Conservation (phyloP, 2,113 vertebrate species). For the Gavia stellata region DNA sequence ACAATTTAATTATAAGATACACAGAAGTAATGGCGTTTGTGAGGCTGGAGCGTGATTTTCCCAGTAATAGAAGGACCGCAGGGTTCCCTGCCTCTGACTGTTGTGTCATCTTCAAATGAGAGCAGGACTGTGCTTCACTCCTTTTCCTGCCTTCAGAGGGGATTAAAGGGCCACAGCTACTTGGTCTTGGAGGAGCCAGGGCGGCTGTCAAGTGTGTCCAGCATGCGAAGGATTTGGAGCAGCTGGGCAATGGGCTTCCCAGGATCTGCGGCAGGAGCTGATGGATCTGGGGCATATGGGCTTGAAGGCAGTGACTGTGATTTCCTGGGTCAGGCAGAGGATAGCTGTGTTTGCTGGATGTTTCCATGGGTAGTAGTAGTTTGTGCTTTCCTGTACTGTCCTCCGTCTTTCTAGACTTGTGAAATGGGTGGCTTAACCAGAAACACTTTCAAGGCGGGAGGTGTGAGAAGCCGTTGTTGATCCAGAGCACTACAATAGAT, state of each 20-base stretch:
- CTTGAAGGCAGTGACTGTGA: neutral
- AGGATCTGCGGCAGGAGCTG: neutral
- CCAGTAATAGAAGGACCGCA: constrained; percentile 25
- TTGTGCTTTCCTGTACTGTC: neutral
- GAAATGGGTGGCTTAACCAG: neutral
- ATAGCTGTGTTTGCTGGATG: neutral
- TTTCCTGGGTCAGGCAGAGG: neutral
- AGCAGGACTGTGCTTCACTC: neutral
- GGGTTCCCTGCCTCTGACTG: constrained; percentile 38
- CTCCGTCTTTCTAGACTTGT: neutral
- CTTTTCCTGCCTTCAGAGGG: neutral
- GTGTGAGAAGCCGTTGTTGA: neutral
- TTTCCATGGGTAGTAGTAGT: neutral
- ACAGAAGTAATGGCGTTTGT: constrained; percentile 25
- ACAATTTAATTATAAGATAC: constrained; percentile 69
- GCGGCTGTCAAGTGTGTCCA: neutral
- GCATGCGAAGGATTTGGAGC: accelerated
- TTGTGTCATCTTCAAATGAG: neutral
- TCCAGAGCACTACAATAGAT: neutral
- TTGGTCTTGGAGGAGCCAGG: accelerated
- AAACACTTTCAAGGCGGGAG: neutral
- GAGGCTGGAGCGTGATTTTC: constrained; percentile 38
- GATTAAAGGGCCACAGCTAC: neutral
- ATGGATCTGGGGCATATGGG: neutral
- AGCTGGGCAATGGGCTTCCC: neutral